These are phyloP conservation scores for Prionace glauca DNA, from an alignment of 2,797 vertebrate genomes.

Conservation along the genomic window DNA sequence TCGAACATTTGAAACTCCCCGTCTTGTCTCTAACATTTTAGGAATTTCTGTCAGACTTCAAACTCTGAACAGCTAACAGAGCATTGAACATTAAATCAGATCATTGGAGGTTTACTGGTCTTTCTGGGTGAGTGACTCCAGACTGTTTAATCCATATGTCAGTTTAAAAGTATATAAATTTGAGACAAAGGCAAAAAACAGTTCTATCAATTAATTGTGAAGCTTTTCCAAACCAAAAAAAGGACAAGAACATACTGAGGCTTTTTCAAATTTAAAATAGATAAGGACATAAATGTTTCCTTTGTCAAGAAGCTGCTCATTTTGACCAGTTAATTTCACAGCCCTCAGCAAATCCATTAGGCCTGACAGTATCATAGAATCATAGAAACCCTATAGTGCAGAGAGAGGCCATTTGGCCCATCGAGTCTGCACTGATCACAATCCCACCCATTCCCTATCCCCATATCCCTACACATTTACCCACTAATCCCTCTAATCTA, in stretches of 20 bases:
- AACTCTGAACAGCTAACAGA: neutral
- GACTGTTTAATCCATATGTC: neutral
- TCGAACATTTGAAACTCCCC: neutral
- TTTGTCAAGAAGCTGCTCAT: neutral
- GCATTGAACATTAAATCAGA: neutral
- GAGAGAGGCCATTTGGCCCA: no score
- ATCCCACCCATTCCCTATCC: no score
- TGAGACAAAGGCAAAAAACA: neutral
- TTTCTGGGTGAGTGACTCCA: neutral
- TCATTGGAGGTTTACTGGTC: neutral
- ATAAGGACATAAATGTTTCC: neutral
- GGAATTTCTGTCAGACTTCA: neutral
- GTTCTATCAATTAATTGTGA: neutral
- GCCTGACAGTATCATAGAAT: neutral
- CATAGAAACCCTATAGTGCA: no score
- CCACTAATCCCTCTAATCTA: no score
- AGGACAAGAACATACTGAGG: neutral
- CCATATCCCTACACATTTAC: no score
- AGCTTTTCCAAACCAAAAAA: neutral
- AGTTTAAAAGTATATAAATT: neutral
- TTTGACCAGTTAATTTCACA: neutral
- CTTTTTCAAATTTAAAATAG: neutral
- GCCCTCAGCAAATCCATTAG: neutral
- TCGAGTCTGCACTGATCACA: no score
- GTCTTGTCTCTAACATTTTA: neutral